A percentile compares a stretch with the other conserved stretches of the same genome.
phyloP scores from a whole-genome alignment of 1,140 invertebrate genomes.

The Littorina saxatilis region DNA sequence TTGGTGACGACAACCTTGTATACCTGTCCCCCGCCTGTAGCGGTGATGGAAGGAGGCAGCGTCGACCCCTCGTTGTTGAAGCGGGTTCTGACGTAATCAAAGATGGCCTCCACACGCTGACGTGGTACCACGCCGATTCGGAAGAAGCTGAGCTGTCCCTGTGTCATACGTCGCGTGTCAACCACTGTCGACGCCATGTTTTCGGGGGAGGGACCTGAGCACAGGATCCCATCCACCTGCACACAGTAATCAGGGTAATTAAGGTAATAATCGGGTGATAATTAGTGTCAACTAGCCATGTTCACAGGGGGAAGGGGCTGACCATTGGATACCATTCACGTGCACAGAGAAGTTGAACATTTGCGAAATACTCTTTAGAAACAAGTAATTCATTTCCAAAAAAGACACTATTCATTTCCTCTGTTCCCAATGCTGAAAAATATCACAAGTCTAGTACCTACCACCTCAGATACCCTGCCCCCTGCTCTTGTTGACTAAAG shows the following conservation, averaged over 20 bases:
- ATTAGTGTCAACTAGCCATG: neutral
- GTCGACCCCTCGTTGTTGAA: conserved; percentile 37
- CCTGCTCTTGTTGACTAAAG: no score
- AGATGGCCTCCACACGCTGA: conserved; percentile 56
- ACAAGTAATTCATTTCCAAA: no score
- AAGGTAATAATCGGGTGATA: neutral
- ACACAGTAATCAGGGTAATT: neutral
- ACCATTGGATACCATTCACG: no score
- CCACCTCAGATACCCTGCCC: no score
- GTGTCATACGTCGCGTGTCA: conserved; percentile 56
- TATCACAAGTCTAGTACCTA: no score
- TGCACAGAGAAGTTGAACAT: no score
- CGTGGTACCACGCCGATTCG: conserved; percentile 62
- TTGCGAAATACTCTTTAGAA: no score
- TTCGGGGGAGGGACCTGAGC: conserved; percentile 62
- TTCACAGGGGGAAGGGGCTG: no score
- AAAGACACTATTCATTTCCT: no score
- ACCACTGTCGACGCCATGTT: conserved; percentile 66
- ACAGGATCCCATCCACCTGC: conserved; percentile 65
- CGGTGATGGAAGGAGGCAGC: neutral
- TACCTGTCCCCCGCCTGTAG: conserved; percentile 1
- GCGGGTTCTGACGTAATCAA: conserved; percentile 49
- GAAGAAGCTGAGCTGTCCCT: conserved; percentile 62
- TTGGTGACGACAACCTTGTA: no score
- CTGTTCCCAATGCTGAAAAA: no score